Base-by-base conservation (phyloP, 2,888 invertebrate genomes). In the Nomada ferruginata region DNA sequence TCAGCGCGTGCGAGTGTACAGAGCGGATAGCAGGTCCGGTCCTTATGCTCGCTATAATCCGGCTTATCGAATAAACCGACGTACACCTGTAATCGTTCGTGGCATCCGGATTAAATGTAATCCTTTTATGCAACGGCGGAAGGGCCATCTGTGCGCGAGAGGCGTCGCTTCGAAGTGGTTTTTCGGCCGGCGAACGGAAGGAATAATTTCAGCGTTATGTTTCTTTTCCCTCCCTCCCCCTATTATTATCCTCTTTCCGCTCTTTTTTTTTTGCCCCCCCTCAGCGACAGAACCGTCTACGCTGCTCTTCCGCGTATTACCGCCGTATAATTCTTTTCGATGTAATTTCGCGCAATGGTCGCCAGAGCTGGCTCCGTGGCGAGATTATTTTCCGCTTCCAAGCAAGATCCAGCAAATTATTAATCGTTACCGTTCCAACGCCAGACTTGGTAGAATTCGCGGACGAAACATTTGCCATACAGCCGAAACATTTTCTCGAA, bases 21-120 rank as follows among this genome's bases (percentile, higher is more conserved):
- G 61, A 63, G 29, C 55, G 61, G 68, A 61, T 65, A 53, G 23
- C 20, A 47, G 60, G 66, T 50, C 57, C 66, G 44, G 69, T 71
- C 83, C 82, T 85, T 86, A 85, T 74, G 79, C 71, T 60, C 63
- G 55, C 76, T 79, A 66, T 83, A 79, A 85, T 77, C 86, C 86
- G 68, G 84, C 85, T 82, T 85, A 80, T 82, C 84, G 77, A 80
- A 83, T 85, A 78, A 84, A 73, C 78, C 81, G 76, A 11, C 70
- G 68, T 79, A 76, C 83, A 83, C 76, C 73, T 81, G 84, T 83
- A 83, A 83, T 82, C 80, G 83, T 76, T 86, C 73, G 57, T 74
- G 70, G 72, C 68, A 57, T 57, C 72, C 13, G 75, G 77, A 85
- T 85, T 77, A 84, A 70, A 55, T 29, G 47, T 76, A 81, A 82